Conservation (phyloP, 2,888 invertebrate species). For the Cheilosia vulpina region DNA sequence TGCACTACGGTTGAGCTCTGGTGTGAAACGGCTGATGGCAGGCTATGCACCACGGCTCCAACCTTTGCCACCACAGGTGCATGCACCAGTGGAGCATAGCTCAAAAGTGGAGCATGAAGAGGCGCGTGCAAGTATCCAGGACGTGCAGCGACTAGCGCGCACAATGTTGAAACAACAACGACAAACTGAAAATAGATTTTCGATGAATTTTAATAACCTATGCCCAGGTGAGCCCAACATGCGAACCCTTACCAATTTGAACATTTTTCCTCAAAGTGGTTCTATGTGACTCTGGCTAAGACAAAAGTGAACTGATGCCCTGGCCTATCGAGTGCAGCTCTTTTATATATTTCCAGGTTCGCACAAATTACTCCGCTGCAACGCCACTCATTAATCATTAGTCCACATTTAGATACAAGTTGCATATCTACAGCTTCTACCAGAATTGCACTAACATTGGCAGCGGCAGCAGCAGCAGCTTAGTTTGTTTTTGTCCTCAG, state of each 20-base stretch:
- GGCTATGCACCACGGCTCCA: constrained; percentile 56
- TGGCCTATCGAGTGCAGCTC: constrained; percentile 76
- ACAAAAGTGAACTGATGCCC: constrained; percentile 80
- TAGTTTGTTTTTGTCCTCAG: constrained; percentile 63
- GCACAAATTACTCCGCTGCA: constrained; percentile 53
- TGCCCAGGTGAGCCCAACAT: neutral
- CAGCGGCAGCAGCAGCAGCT: constrained; percentile 8
- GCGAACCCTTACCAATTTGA: constrained; percentile 72
- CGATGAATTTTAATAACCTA: neutral
- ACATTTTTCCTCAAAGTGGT: constrained; percentile 55
- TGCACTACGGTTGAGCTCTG: constrained; percentile 82
- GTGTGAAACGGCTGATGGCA: constrained; percentile 82
- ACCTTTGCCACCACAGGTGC: constrained; percentile 69
- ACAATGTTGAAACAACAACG: constrained; percentile 47
- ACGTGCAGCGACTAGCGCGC: constrained; percentile 78
- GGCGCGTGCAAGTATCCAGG: constrained; percentile 80
- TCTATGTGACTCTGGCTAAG: constrained; percentile 64
- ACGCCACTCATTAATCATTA: constrained; percentile 73
- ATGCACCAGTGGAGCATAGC: constrained; percentile 71
- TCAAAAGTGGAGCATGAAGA: constrained; percentile 73
- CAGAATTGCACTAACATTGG: constrained; percentile 46
- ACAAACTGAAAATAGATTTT: constrained; percentile 33
- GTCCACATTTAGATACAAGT: constrained; percentile 74
- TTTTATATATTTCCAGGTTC: constrained; percentile 79
- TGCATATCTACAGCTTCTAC: constrained; percentile 64